Evolutionary conservation across 2,113 vertebrate genomes (phyloP).

Genomic region (Poecilia latipinna): DNA sequence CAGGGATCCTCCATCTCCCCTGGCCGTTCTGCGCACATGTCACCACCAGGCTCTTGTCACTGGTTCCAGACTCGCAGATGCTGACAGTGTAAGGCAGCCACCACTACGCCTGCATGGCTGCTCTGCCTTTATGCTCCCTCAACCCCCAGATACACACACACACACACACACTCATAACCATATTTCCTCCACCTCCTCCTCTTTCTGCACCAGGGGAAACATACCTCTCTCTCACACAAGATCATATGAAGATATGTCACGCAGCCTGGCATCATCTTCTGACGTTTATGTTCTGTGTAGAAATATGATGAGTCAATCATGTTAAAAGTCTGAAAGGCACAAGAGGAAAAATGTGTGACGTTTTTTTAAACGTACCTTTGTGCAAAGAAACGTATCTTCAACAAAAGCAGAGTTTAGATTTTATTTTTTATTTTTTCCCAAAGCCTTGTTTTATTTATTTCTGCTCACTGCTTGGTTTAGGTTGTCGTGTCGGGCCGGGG

Average conservation of each 20-base stretch:
- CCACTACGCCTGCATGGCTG: slow-evolving; percentile 64
- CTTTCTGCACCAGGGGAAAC: slow-evolving; percentile 49
- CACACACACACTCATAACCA: slow-evolving; percentile 26
- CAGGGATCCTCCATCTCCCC: slow-evolving; percentile 70
- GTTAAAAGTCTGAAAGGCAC: slow-evolving; percentile 36
- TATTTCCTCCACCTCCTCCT: slow-evolving; percentile 27
- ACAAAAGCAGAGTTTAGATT: slow-evolving; percentile 22
- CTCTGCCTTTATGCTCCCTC: slow-evolving; percentile 55
- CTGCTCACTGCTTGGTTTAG: slow-evolving; percentile 69
- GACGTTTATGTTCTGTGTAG: slow-evolving; percentile 62
- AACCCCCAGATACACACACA: slow-evolving; percentile 31
- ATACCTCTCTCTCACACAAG: slow-evolving; percentile 55
- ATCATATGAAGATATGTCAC: slow-evolving; percentile 65
- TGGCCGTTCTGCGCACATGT: slow-evolving; percentile 74
- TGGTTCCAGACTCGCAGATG: slow-evolving; percentile 52
- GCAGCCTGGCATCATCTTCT: slow-evolving; percentile 45
- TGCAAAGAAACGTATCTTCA: slow-evolving; percentile 24
- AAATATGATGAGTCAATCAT: slow-evolving; percentile 72
- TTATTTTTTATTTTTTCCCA: neutral
- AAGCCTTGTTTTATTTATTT: slow-evolving; percentile 40
- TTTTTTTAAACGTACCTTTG: slow-evolving; percentile 34
- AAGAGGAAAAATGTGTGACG: slow-evolving; percentile 21
- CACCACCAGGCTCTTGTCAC: slow-evolving; percentile 72
- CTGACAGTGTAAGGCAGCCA: slow-evolving; percentile 73
- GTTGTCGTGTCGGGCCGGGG: slow-evolving; percentile 89